Base-by-base conservation (phyloP, 2,888 invertebrate genomes). In the Apotomis turbidana region DNA sequence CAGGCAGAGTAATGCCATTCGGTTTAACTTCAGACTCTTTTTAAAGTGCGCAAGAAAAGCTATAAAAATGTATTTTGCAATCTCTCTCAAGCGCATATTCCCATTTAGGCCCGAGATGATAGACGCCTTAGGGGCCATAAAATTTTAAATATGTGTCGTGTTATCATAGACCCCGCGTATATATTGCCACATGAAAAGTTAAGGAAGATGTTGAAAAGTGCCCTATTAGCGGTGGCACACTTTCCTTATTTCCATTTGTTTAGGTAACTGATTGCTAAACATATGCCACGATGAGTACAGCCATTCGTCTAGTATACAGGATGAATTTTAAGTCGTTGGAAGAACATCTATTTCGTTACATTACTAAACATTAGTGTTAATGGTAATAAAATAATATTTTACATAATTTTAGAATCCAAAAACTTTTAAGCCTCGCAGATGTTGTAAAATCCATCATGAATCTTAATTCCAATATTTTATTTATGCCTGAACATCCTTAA, bases 71-170 rank as follows among this genome's bases (percentile, higher is more conserved):
- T 57, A 71, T 46, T 49, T 61, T 52, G 38, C 71, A 68, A 71
- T 68, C 49, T 66, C 67, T 68, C 62, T 58, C 51, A 67, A 71
- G 51, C 51, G 52, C 57, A 62, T 68, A 57, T 67, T 64, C 44
- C 55, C 68, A 68, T 63, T 72, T 68, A 72, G 62, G 59, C 59
- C 38, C 49, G 68, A 58, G 71, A 68, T 72, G 62, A 72, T 72
- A 62, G 68, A 72, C 62, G 62, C 71, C 58, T 67, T 12, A 61
- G 67, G 68, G 68, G 62, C 46, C 68, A 58, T 68, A 52, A 72
- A 72, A 68, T 72, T 72, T 72, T 63, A 72, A 63, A 68, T 62
- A 72, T 72, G 62, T 63, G 57, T 62, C 58, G 13, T 68, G 57
- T 67, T 62, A 72, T 72, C 71, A 61, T 51, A 15, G 49, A 44